These are phyloP conservation scores for Callosobruchus maculatus DNA, from an alignment of 2,888 invertebrate species.

Conservation along the genomic window DNA sequence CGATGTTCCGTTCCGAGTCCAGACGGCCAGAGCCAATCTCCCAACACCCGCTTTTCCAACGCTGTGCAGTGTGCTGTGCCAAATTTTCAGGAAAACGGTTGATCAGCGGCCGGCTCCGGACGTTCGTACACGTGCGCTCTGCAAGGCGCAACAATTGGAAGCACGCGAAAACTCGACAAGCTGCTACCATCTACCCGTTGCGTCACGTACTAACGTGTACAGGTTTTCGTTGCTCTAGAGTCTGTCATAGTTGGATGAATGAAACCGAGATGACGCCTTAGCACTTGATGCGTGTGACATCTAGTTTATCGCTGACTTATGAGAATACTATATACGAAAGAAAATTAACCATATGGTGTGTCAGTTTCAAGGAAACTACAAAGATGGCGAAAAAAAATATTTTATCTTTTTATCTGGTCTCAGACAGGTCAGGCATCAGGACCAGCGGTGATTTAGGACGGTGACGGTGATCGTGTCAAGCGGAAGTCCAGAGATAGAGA, in stretches of 20 bases:
- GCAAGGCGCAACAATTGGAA: not conserved
- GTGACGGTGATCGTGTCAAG: no score
- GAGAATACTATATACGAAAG: no score
- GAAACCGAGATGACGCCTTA: not conserved
- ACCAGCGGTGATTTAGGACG: no score
- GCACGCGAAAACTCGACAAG: not conserved
- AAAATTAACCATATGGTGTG: no score
- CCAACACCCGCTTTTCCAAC: not conserved
- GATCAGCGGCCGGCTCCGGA: not conserved
- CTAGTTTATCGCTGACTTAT: not conserved
- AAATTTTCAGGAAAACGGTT: not conserved
- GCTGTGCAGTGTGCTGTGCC: not conserved
- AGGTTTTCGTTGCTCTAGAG: not conserved
- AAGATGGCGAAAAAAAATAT: no score
- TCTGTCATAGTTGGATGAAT: not conserved
- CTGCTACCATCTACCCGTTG: not conserved
- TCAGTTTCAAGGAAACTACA: no score
- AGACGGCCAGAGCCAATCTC: not conserved
- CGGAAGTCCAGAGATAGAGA: no score
- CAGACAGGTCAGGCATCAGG: no score
- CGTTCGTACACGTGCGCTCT: not conserved
- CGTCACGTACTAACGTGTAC: not conserved
- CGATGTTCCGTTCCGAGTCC: not conserved
- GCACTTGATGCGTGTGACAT: not conserved
- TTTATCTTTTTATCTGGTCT: no score